Conservation (phyloP, 2,888 invertebrate genomes). For the Mythimna loreyi region DNA sequence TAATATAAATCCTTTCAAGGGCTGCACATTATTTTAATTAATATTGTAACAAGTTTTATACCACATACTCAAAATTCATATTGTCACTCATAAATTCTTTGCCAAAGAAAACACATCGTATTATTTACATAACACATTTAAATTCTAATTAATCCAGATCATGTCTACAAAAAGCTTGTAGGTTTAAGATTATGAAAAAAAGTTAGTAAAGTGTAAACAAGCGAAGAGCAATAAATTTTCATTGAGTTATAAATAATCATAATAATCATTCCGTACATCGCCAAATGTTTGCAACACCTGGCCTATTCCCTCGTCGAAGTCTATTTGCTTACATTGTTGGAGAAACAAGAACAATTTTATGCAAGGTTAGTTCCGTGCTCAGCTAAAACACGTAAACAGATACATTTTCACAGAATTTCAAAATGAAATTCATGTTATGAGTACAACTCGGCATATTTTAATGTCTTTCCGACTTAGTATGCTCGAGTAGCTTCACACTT, state of each 20-base stretch:
- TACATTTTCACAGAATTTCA: constrained; percentile 12
- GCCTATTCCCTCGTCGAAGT: background rate
- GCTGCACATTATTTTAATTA: too few species aligned
- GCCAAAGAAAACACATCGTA: background rate
- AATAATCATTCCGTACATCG: constrained; percentile 23
- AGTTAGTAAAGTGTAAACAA: constrained; percentile 36
- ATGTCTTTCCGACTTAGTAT: constrained; percentile 18
- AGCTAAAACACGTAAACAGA: constrained; percentile 10
- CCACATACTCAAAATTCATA: background rate
- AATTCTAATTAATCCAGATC: constrained; percentile 14
- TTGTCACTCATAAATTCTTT: background rate
- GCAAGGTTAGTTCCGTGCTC: constrained; percentile 22
- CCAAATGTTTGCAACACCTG: constrained; percentile 25
- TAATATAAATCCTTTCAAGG: too few species aligned
- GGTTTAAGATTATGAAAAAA: constrained; percentile 11
- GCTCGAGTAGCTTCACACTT: constrained; percentile 13
- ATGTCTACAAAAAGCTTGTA: constrained; percentile 12
- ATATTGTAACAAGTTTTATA: constrained; percentile 2
- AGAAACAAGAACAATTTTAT: constrained; percentile 28
- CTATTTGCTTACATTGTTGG: constrained; percentile 18
- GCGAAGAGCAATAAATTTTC: constrained; percentile 13
- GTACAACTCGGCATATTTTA: constrained; percentile 9
- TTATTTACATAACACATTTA: background rate
- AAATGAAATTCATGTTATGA: constrained; percentile 29
- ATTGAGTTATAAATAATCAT: constrained; percentile 32